Conservation (phyloP, 2,797 vertebrate species). For the Nothura maculosa region DNA sequence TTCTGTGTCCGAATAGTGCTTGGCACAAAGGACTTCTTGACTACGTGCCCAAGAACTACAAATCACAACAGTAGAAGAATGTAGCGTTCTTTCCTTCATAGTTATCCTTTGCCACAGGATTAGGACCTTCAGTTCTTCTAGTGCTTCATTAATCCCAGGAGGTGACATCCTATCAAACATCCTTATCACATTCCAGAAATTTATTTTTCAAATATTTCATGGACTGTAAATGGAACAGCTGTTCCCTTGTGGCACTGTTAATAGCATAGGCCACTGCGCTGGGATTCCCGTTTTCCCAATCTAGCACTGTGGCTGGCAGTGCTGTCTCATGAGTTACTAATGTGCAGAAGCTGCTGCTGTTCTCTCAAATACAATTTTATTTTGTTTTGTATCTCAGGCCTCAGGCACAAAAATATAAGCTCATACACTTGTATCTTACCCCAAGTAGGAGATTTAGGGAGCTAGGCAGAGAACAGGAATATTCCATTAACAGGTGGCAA, state of each 20-base stretch:
- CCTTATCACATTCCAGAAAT: conserved; percentile 20
- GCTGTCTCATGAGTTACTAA: not conserved
- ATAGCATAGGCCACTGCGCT: not conserved
- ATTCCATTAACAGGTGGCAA: not conserved
- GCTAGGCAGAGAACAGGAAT: not conserved
- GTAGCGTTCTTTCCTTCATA: not conserved
- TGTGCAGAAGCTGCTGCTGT: not conserved
- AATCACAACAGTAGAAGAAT: not conserved
- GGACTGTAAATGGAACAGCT: not conserved
- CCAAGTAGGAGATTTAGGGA: not conserved
- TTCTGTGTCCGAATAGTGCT: not conserved
- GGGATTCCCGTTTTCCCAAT: accelerated
- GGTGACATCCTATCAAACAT: conserved; percentile 14
- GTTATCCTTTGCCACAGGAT: accelerated
- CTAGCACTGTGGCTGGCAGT: accelerated
- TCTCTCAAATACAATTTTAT: not conserved
- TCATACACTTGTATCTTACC: accelerated
- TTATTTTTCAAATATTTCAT: conserved; percentile 34
- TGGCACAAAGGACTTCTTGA: not conserved
- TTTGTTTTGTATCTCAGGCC: not conserved
- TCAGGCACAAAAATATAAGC: not conserved
- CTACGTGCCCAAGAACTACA: accelerated
- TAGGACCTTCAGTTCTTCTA: not conserved
- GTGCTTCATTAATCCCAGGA: not conserved
- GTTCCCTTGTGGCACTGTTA: not conserved